Evolutionary conservation across 2,113 vertebrate genomes (phyloP), one percentile per base, ranked within the genome.

Genomic region (Nycticorax nycticorax): DNA sequence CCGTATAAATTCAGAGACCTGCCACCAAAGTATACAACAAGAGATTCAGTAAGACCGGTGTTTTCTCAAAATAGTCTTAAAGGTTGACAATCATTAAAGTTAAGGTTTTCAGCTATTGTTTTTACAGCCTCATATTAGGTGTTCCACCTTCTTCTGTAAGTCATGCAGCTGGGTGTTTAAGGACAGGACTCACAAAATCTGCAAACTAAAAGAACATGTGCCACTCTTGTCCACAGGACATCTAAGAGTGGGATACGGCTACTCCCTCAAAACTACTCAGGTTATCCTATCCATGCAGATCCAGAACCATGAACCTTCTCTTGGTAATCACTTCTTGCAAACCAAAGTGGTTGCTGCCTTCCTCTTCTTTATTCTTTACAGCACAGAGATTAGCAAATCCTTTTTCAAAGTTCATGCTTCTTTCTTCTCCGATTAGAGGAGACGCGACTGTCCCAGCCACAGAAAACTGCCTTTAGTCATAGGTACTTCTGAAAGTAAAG

Each of bases 1-100:
- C 94, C 98, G 98, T 96, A 99, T 98, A 93, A 99, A 99, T 94
- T 98, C 98, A 57, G 98, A 98, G 33, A 99, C 99, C 98, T 98
- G 96, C 74, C 95, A 94, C 56, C 94, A 96, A 96, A 95, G 55
- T 60, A 88, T 3, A 84, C 17, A 94, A 60, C 15, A 87, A 66
- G 91, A 84, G 57, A 60, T 55, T 78, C 45, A 71, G 20, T 78
- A 71, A 81, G 80, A 50, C 9, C 1, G 0, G 4, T 11, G 22
- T 72, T 78, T 89, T 66, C 57, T 74, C 47, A 72, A 37, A 71
- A 43, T 2, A 52, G 7, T 81, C 78, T 78, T 75, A 66, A 80
- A 67, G 26, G 8, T 3, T 85, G 30, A 57, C n/a, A 85, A 30
- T 23, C 8, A 12, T 41, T n/a, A 9, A 75, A 71, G 8, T 35